phyloP scores from a whole-genome alignment of 2,797 vertebrate species.

The Denticeps clupeoides region DNA sequence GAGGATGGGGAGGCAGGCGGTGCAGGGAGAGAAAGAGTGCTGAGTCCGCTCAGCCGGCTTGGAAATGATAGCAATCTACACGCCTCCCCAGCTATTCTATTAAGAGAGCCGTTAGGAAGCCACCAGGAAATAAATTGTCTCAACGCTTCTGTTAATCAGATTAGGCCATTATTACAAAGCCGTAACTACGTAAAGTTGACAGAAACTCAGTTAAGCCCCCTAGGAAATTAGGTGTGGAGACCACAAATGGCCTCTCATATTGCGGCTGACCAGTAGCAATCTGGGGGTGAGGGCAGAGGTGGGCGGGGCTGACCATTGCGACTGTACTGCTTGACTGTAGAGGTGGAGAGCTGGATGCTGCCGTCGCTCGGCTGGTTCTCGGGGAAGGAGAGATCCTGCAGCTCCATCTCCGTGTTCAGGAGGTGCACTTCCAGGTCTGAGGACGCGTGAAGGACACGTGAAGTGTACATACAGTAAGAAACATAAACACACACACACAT shows the following conservation, averaged over 20 bases:
- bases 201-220: slow-evolving; percentile 49
- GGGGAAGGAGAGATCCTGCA: slow-evolving; percentile 81
- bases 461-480: slow-evolving; percentile 13
- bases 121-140: slow-evolving; percentile 66
- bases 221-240: slow-evolving; percentile 40
- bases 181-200: slow-evolving; percentile 55
- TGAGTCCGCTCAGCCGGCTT: slow-evolving; percentile 58
- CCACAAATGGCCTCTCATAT: slow-evolving; percentile 11
- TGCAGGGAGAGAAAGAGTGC: slow-evolving; percentile 37
- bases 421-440: slow-evolving; percentile 82
- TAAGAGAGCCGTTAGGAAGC: slow-evolving; percentile 65
- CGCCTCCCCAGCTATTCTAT: slow-evolving; percentile 63
- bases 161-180: slow-evolving; percentile 63
- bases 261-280: not conserved
- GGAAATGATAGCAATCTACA: slow-evolving; percentile 58
- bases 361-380: slow-evolving; percentile 74
- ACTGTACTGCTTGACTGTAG: slow-evolving; percentile 91
- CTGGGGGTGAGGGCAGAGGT: not conserved
- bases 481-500: slow-evolving; percentile 7
- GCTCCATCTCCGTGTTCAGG: slow-evolving; percentile 80
- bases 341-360: slow-evolving; percentile 84
- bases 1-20: slow-evolving; percentile 14
- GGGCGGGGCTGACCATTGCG: slow-evolving; percentile 67
- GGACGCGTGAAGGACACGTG: no score
- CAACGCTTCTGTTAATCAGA: slow-evolving; percentile 68